Evolutionary conservation across 2,888 invertebrate genomes (phyloP), one percentile per base, ranked within the genome.

Genomic region (Heliconius erato): DNA sequence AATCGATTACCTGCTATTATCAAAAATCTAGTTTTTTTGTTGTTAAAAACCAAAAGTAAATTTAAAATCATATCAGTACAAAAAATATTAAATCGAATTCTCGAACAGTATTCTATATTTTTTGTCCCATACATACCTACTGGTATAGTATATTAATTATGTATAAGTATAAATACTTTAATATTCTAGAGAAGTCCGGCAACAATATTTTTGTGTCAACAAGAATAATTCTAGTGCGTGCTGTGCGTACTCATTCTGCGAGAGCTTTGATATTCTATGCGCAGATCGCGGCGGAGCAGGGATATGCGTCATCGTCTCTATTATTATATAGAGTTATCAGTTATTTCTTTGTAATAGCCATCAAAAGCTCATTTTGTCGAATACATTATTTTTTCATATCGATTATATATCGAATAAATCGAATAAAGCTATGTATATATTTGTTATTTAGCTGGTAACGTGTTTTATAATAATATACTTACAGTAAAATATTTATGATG

Each of bases 181-280:
- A 76, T 77, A 85, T 82, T 83, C 83, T 26, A 59, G 69, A 84
- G 85, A 79, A 81, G 86, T 86, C 86, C 86, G 79, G 82, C 82
- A 85, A 88, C 87, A 89, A 89, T 90, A 90, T 88, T 88, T 90
- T 88, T 85, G 85, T 88, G 88, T 91, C 89, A 88, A 86, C 86
- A 85, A 84, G 84, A 89, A 88, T 23, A 54, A 54, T 88, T 85
- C 82, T 86, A 78, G 86, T 89, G 88, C 89, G 88, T 89, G 90
- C 88, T 81, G 85, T 83, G 85, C 85, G 85, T 89, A 86, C 85
- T 85, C 32, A 77, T 76, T 35, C n/a, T 63, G n/a, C 3, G 28
- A 14, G 72, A 79, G 86, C 83, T 88, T 91, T 89, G 84, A 85
- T 83, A 92, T 91, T 89, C 90, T 80, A 85, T 86, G 89, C 72